These are phyloP conservation scores for Hippocampus zosterae DNA, from an alignment of 2,113 vertebrate genomes.

Conservation along the genomic window DNA sequence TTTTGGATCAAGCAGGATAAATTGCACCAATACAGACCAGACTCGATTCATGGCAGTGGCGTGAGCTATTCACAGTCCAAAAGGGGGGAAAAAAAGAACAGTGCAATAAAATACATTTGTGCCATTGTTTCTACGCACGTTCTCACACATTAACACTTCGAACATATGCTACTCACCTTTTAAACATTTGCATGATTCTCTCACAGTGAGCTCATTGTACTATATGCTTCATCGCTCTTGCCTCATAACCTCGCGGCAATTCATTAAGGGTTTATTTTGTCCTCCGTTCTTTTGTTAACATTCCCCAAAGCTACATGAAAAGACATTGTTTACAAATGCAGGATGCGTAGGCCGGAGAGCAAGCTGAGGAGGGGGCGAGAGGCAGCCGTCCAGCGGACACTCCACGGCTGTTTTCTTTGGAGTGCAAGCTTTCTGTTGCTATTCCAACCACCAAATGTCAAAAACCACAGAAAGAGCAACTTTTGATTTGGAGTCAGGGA, in stretches of 20 bases:
- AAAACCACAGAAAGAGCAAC: conserved; percentile 34
- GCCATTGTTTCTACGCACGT: conserved; percentile 60
- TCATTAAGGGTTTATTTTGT: conserved; percentile 41
- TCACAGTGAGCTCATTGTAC: conserved; percentile 26
- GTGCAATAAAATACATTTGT: conserved; percentile 70
- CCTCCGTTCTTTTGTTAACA: conserved; percentile 24
- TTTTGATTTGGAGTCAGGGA: conserved; percentile 44
- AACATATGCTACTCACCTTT: conserved; percentile 23
- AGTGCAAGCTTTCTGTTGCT: conserved; percentile 47
- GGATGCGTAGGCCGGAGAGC: conserved; percentile 43
- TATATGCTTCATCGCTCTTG: conserved; percentile 20
- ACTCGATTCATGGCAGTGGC: conserved; percentile 71
- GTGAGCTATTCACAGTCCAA: conserved; percentile 62
- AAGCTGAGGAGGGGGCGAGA: conserved; percentile 30
- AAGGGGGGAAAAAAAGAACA: conserved; percentile 55
- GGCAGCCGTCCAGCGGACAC: conserved; percentile 58
- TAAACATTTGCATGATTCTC: conserved; percentile 28
- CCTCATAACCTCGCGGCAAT: conserved; percentile 16
- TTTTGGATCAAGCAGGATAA: conserved; percentile 69
- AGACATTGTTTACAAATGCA: conserved; percentile 58
- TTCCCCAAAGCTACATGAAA: conserved; percentile 57
- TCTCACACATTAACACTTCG: conserved; percentile 46
- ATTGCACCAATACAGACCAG: conserved; percentile 59
- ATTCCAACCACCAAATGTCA: conserved; percentile 46
- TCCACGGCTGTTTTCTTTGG: conserved; percentile 68